Evolutionary conservation across 2,888 invertebrate species (phyloP), one percentile per base, ranked within the genome.

Genomic region (Patella caerulea): DNA sequence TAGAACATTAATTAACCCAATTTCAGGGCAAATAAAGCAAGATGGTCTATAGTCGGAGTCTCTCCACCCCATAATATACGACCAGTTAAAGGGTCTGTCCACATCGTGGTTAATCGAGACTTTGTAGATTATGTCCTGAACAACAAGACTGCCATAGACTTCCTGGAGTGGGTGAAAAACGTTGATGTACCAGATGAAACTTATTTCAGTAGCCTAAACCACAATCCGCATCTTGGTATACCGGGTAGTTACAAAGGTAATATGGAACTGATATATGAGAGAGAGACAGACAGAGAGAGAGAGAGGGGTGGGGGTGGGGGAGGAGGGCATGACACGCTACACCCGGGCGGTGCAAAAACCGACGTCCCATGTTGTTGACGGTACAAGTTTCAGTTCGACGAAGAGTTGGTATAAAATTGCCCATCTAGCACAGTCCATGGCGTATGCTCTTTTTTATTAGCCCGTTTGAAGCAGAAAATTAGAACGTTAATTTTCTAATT

Each of bases 171-270:
- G 89, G 84, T 88, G 78, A 80, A 80, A 19, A 82, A 85, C 76
- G 87, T 87, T 12, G 77, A 84, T 24, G 81, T 84, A 14, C 86
- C 89, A 0, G 89, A 89, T 75, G 89, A 89, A 78, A 85, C 86
- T 53, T 88, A 80, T 76, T 89, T 88, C 81, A 74, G 86, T 0
- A 84, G 88, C 1, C 78, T 89, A 19, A 88, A 88, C 79, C 85
- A 88, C 78, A 88, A 87, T 74, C 84, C 88, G 3, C 86, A 87
- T 56, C 80, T 87, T 9, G 78, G 71, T n/a, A 83, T 88, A 4
- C 82, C 82, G 3, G 83, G 82, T 24, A 80, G 80, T 56, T 82
- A 78, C 59, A 77, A 59, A 56, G 77, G 74, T 73, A 54, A 17
- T 15, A 17, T 45, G 9, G 9, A 45, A 45, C 45, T 45, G 7